These are phyloP conservation scores for Lithosia quadra DNA, from an alignment of 2,888 invertebrate species.

Conservation along the genomic window DNA sequence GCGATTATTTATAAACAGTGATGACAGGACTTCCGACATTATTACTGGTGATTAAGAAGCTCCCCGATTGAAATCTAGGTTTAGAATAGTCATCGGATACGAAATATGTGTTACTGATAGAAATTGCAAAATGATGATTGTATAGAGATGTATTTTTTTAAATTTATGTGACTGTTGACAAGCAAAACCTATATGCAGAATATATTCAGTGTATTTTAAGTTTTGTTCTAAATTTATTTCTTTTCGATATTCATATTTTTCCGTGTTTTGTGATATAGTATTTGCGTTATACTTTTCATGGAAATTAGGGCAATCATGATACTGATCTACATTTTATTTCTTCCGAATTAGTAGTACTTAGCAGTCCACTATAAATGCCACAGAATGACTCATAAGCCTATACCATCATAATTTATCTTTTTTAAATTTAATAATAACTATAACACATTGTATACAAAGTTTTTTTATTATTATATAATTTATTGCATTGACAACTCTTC, in stretches of 20 bases:
- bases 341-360: no score
- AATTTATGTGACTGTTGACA: slow-evolving; percentile 28
- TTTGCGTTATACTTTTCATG: no score
- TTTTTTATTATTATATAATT: no score
- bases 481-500: not conserved
- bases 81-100: slow-evolving; percentile 49
- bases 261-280: no score
- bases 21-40: slow-evolving; percentile 82
- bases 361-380: no score
- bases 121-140: not conserved
- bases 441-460: not conserved
- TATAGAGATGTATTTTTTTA: slow-evolving; percentile 9
- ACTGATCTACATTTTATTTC: no score
- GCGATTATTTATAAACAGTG: slow-evolving; percentile 79
- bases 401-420: not conserved
- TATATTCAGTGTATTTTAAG: not conserved
- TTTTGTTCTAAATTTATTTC: not conserved
- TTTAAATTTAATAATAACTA: not conserved
- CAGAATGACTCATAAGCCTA: no score
- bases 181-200: not conserved
- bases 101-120: slow-evolving; percentile 23
- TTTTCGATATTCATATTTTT: no score
- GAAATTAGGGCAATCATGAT: no score
- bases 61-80: slow-evolving; percentile 65
- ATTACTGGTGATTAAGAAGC: slow-evolving; percentile 68